Evolutionary conservation across 2,797 vertebrate genomes (phyloP), one percentile per base, ranked within the genome.

Genomic region (Hypotaenidia okinawae): DNA sequence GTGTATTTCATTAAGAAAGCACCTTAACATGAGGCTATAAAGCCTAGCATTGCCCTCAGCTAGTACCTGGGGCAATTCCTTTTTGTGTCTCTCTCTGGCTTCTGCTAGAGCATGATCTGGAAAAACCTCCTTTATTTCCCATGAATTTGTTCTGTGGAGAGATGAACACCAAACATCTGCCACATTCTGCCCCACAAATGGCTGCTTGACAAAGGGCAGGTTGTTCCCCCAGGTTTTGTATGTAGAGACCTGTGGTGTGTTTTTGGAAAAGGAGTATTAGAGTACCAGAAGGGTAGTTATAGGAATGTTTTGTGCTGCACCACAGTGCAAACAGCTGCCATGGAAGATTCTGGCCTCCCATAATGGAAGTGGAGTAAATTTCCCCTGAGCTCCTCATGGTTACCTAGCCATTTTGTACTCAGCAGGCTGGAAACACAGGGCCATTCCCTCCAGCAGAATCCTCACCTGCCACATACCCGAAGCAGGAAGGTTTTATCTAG

Each of bases 381-480:
- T 82, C 14, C 23, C 59, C 39, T 24, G 61, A 79, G 35, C 11
- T 68, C 7, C 47, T 77, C 30, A 17, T 4, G 21, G 43, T 79
- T 68, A 61, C 17, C 32, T 16, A 52, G 33, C 49, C 45, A 39
- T 6, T 13, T 59, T 43, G 13, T 52, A 33, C 64, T 62, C 45
- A 21, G 51, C 67, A 54, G 57, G 39, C 33, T 32, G 43, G 37
- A 88, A 75, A 32, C 33, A 75, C 9, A 47, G 15, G 37, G 6
- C 11, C 69, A 30, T 18, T 7, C 33, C 16, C 68, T 49, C 63
- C 35, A 24, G 41, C 41, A 89, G 51, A 77, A 54, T 77, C 30
- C 98, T 98, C 92, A 99, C 99, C 98, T 98, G 93, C 98, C 98
- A 97, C 99, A 99, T 14, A 98, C 72, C 59, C 66, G 96, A 4